Evolutionary conservation across 2,113 vertebrate species (phyloP), one percentile per base, ranked within the genome.

Genomic region (Syngnathus floridae): DNA sequence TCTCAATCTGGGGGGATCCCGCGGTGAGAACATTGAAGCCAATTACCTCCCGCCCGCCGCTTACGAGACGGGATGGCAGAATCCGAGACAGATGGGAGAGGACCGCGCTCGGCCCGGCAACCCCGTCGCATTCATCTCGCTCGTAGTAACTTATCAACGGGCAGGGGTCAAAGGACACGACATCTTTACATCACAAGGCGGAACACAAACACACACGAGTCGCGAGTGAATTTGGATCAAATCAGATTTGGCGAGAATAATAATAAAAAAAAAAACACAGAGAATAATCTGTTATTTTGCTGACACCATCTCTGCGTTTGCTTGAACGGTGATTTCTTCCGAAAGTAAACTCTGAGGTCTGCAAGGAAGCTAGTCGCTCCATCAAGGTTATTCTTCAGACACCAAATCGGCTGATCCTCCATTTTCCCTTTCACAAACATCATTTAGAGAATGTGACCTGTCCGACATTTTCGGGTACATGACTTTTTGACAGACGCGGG

Each of bases 1-100:
- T 91, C 90, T 91, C 91, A 91, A 91, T 92, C 90, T 84, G 80
- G 87, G 26, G 81, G 79, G 87, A 91, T 91, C 91, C 91, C 89
- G 90, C 78, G 78, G 91, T 84, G 91, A 91, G 90, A 92, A 92
- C 91, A 92, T 91, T 92, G 91, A 92, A 92, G 90, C 91, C 91
- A 92, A 91, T 91, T 92, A 92, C 91, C 90, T 91, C 90, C 90
- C 77, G 88, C 89, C 86, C 77, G 87, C 90, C 85, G 90, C 87
- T 89, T 86, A 87, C 79, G 90, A 89, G 89, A 91, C 90, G 89
- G 91, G 90, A 91, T 90, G 89, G 90, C 90, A 91, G 88, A 90
- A 88, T 87, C 87, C n/a, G 85, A 91, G 90, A 91, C 90, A 91
- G 90, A 92, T 92, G 90, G 91, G 90, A 88, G 84, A 89, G 88